phyloP scores from a whole-genome alignment of 1,140 invertebrate genomes.

The Drosophila murphyi region DNA sequence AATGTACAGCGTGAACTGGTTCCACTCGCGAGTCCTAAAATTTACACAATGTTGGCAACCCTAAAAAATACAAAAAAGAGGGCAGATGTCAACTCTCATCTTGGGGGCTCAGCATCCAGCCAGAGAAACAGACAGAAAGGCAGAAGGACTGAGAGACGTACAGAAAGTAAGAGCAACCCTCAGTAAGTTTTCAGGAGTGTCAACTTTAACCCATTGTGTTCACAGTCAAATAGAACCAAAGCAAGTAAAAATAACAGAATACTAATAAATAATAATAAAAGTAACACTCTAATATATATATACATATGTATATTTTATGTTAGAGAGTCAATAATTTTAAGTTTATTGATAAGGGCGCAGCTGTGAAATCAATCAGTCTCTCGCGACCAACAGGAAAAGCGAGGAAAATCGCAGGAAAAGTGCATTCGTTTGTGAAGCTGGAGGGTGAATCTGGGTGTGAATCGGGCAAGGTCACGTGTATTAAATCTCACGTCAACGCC shows the following conservation, averaged over 20 bases:
- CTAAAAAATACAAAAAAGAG: not conserved
- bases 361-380: not conserved
- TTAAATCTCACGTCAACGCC: not conserved
- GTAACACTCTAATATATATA: no score
- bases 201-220: no score
- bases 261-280: not conserved
- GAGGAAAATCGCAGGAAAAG: not conserved
- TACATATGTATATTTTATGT: not conserved
- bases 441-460: not conserved
- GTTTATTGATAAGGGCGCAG: no score
- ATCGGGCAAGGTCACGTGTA: slow-evolving; percentile 20
- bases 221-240: no score
- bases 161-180: not conserved
- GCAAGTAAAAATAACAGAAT: not conserved
- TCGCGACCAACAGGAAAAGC: not conserved
- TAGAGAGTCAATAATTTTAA: not conserved
- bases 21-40: not conserved
- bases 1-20: slow-evolving; percentile 3
- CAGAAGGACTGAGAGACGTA: no score
- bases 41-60: not conserved
- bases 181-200: not conserved
- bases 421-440: slow-evolving; percentile 7
- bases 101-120: not conserved
- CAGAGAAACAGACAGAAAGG: no score
- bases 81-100: slow-evolving; percentile 5